Conservation (phyloP, 2,888 invertebrate species). For the Syritta pipiens region DNA sequence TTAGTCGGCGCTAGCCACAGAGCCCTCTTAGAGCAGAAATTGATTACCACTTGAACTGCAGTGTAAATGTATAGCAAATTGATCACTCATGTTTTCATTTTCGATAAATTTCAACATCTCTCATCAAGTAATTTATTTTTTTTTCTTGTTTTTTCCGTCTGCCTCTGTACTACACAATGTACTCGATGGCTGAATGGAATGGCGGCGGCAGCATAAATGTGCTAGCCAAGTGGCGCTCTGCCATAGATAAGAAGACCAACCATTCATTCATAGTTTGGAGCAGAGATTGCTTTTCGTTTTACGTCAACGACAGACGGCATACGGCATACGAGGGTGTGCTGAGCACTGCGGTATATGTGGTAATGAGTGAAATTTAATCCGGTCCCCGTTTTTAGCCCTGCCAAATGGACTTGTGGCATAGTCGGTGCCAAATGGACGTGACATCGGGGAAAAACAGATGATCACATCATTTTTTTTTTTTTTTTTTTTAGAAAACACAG, state of each 20-base stretch:
- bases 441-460: neutral
- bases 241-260: slow-evolving; percentile 67
- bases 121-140: slow-evolving; percentile 28
- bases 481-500: too few relatives aligned
- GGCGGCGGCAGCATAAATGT: slow-evolving; percentile 34
- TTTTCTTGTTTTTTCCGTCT: slow-evolving; percentile 55
- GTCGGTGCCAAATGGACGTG: slow-evolving; percentile 24
- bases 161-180: slow-evolving; percentile 38
- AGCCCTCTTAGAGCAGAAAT: slow-evolving; percentile 62
- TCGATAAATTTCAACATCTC: slow-evolving; percentile 63
- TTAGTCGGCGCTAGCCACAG: slow-evolving; percentile 24
- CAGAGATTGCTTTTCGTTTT: slow-evolving; percentile 52
- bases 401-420: slow-evolving; percentile 23
- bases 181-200: slow-evolving; percentile 38
- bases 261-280: slow-evolving; percentile 67
- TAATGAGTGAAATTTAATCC: slow-evolving; percentile 47
- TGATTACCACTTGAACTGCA: slow-evolving; percentile 69
- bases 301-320: too few relatives aligned
- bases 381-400: slow-evolving; percentile 10
- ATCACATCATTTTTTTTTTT: slow-evolving; percentile 26
- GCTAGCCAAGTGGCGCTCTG: slow-evolving; percentile 67
- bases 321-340: slow-evolving; percentile 17
- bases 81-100: slow-evolving; percentile 68
- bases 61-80: slow-evolving; percentile 69
- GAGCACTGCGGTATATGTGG: slow-evolving; percentile 1